Evolutionary conservation across 2,797 vertebrate species (phyloP), one percentile per base, ranked within the genome.

Genomic region (Acanthurus tractus): DNA sequence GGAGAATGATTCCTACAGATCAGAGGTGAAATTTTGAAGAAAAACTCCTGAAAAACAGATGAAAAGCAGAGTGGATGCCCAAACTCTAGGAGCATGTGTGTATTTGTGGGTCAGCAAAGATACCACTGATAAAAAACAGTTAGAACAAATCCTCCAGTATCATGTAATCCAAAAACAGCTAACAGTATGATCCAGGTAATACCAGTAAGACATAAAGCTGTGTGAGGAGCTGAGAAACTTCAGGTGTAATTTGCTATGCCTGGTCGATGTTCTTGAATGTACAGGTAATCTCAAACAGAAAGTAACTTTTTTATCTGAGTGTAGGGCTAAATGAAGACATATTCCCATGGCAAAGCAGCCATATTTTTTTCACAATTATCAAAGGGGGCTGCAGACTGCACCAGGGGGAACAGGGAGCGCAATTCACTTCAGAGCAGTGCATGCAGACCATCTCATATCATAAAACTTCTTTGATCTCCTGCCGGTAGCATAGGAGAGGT

Each of bases 241-340:
- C 93, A 94, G 94, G 95, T 96, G 92, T 94, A 93, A 95, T 95
- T 96, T 96, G 94, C 90, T 94, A 87, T 93, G 94, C 89, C 91
- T 69, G 90, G 84, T 80, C 90, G 86, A 85, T 75, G 84, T 90
- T 91, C 90, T 92, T 91, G 94, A 95, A 91, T 82, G 86, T 90
- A 91, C 94, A 93, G 96, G 84, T 91, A 92, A 88, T 90, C 86
- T 89, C 91, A 83, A 81, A 88, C 88, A 94, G 91, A 91, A 94
- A 87, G 70, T 89, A 78, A 40, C 54, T 94, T 94, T 62, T 91
- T 94, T 11, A 63, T 92, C 82, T 45, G 45, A 66, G 87, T 82
- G 73, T 62, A 85, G 72, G 85, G 78, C 76, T 84, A 83, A 88
- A 90, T 88, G 92, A 90, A 82, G 78, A 85, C 74, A 75, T 12